Percentiles rank a stretch among this genome's conserved stretches.
These are phyloP conservation scores for Rhinopomastus cyanomelas DNA, from an alignment of 2,113 vertebrate species.

Conservation along the genomic window DNA sequence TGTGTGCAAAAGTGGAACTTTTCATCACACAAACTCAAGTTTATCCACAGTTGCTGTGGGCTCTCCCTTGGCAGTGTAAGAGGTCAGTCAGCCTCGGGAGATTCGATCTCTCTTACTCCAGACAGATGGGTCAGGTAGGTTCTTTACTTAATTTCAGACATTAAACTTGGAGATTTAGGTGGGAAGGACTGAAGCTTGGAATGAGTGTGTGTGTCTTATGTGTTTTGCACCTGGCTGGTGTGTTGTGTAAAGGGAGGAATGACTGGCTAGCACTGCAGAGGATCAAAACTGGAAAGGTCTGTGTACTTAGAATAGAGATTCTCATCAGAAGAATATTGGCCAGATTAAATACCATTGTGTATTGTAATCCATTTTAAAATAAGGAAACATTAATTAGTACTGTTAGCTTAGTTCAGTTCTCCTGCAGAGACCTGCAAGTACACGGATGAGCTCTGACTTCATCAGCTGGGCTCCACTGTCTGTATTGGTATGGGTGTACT, in stretches of 20 bases:
- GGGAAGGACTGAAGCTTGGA: background rate
- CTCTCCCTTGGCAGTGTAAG: background rate
- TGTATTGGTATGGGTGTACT: accelerated
- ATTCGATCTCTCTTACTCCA: background rate
- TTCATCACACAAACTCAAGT: background rate
- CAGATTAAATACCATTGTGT: background rate
- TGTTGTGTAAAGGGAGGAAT: background rate
- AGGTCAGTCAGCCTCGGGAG: background rate
- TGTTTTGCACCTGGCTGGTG: background rate
- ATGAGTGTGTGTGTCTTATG: accelerated
- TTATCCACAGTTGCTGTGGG: background rate
- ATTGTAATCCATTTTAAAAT: background rate
- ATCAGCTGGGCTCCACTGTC: background rate
- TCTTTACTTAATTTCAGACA: too few species aligned
- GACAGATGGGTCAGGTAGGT: too few species aligned
- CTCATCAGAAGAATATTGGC: background rate
- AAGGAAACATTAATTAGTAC: background rate
- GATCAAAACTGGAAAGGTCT: background rate
- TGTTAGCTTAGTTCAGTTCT: background rate
- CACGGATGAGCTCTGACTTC: background rate
- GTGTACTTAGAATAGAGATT: background rate
- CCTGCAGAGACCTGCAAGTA: background rate
- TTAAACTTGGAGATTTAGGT: background rate
- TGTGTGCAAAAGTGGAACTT: background rate
- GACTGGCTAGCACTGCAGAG: background rate